phyloP scores from a whole-genome alignment of 2,888 invertebrate species.

The Drosophila colorata region DNA sequence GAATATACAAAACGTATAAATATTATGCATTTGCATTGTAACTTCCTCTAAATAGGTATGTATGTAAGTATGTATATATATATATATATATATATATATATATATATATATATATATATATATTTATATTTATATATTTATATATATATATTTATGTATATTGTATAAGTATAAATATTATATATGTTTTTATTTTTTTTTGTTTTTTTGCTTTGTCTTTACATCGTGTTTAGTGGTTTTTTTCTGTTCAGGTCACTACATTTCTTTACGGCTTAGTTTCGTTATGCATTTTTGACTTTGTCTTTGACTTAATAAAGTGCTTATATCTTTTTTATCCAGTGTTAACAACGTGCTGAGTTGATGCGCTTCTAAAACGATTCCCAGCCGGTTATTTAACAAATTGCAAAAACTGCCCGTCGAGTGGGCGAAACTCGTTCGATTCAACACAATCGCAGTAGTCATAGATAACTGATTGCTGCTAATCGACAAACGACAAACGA shows the following conservation, averaged over 20 bases:
- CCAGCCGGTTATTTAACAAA: conserved; percentile 58
- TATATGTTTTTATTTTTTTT: conserved; percentile 21
- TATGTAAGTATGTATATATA: conserved; percentile 14
- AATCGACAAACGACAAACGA: conserved; percentile 8
- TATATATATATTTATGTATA: conserved; percentile 7
- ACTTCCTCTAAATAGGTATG: conserved; percentile 58
- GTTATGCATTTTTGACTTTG: conserved; percentile 23
- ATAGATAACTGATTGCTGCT: background rate
- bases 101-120: conserved; percentile 21
- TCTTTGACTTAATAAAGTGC: conserved; percentile 18
- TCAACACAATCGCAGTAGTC: background rate
- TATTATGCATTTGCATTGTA: conserved; percentile 48
- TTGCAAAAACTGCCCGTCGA: conserved; percentile 30
- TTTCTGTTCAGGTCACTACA: conserved; percentile 74
- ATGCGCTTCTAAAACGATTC: conserved; percentile 45
- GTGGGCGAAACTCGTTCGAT: conserved; percentile 15
- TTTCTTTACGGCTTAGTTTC: conserved; percentile 61
- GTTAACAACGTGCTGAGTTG: conserved; percentile 25
- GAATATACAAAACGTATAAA: conserved; percentile 73
- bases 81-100: no score
- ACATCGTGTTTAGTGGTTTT: conserved; percentile 17
- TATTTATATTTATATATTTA: conserved; percentile 18
- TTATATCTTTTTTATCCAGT: conserved; percentile 2
- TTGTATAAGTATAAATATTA: conserved; percentile 27
- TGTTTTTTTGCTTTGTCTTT: conserved; percentile 20